phyloP scores from a whole-genome alignment of 2,113 vertebrate genomes.

The Syngnathus scovelli region DNA sequence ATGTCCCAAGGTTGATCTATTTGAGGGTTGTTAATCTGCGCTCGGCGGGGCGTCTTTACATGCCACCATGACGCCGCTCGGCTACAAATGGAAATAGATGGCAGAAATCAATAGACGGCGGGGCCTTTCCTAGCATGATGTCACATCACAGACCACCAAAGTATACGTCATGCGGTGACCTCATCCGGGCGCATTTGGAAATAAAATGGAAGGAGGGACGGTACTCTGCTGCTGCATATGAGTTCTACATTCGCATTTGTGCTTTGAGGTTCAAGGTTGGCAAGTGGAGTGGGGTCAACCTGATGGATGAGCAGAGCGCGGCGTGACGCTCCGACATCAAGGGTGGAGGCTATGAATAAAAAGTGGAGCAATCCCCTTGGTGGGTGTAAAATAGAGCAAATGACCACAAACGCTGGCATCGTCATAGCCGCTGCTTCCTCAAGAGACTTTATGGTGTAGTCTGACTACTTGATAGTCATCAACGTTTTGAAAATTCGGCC shows the following conservation, averaged over 20 bases:
- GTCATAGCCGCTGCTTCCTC: conserved; percentile 8
- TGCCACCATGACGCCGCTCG: conserved; percentile 55
- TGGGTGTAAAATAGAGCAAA: conserved; percentile 59
- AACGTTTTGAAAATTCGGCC: too few species aligned
- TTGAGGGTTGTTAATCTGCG: conserved; percentile 58
- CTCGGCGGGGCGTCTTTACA: conserved; percentile 66
- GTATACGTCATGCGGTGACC: conserved; percentile 22
- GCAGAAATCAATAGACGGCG: conserved; percentile 56
- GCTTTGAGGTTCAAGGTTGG: conserved; percentile 5
- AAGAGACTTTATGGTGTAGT: neutral
- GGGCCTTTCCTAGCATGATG: conserved; percentile 56
- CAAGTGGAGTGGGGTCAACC: conserved; percentile 37
- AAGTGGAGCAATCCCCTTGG: conserved; percentile 69
- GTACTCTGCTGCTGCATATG: neutral
- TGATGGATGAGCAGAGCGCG: conserved; percentile 42
- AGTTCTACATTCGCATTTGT: neutral
- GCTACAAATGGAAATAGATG: conserved; percentile 59
- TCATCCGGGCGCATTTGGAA: conserved; percentile 14
- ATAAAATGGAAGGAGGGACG: neutral
- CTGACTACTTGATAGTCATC: too few species aligned
- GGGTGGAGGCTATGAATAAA: conserved; percentile 70
- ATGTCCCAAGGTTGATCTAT: conserved; percentile 57
- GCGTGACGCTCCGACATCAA: conserved; percentile 55
- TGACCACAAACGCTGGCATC: conserved; percentile 41
- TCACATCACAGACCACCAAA: conserved; percentile 50